Conservation (phyloP, 30 jellyfish, hydroid and myxozoan genomes). For the Nemopilema nomurai region DNA sequence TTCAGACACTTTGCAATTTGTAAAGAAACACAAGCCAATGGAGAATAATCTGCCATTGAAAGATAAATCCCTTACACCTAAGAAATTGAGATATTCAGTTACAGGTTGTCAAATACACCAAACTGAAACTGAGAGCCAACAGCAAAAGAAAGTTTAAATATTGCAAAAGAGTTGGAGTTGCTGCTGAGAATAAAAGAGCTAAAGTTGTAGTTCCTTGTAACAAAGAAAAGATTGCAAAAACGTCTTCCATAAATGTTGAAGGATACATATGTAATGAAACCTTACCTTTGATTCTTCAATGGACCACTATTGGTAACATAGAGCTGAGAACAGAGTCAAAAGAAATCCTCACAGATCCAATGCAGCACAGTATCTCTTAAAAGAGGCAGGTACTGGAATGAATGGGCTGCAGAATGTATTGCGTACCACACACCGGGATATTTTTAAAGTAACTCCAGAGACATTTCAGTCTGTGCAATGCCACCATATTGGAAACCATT, state of each 20-base stretch:
- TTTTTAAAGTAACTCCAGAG: background rate
- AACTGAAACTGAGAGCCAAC: constrained; percentile 5
- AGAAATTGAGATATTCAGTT: constrained; percentile 6
- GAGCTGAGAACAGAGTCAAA: background rate
- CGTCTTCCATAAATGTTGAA: background rate
- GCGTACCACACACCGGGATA: background rate
- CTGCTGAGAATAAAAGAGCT: constrained; percentile 24
- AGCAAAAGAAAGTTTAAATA: constrained; percentile 15
- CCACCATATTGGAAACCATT: constrained; percentile 39
- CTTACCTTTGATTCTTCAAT: background rate
- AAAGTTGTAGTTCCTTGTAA: constrained; percentile 7
- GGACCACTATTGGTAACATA: constrained; percentile 17
- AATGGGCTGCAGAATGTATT: background rate
- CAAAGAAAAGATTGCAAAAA: background rate
- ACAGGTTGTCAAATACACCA: background rate
- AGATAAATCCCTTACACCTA: constrained; percentile 22
- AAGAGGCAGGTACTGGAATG: background rate
- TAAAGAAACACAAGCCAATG: constrained; percentile 18
- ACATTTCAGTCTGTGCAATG: constrained; percentile 11
- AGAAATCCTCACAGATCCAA: background rate
- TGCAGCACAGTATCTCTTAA: constrained; percentile 28
- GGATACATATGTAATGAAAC: background rate
- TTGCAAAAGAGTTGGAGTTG: constrained; percentile 30
- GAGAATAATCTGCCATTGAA: constrained; percentile 25
- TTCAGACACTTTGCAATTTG: constrained; percentile 13